Base-by-base conservation (phyloP, 2,888 invertebrate genomes). In the Caenorhabditis parvicauda region DNA sequence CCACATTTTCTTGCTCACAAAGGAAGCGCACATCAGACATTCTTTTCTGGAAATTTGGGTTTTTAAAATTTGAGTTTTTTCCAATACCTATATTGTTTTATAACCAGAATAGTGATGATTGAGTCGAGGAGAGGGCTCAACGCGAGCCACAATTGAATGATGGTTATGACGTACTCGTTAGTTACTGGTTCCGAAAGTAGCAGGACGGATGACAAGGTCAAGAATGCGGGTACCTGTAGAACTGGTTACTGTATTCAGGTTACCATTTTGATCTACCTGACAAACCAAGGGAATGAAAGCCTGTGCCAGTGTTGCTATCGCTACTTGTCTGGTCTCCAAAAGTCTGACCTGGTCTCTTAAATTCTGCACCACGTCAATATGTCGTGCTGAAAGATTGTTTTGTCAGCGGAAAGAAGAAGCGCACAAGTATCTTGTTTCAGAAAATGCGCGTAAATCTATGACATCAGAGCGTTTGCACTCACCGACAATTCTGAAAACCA, bases 321-420 rank as follows among this genome's bases (percentile, higher is more conserved):
- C 75, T n/a, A 75, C 67, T 57, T 75, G 75, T n/a, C 71, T 49
- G 0, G 74, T 75, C 52, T 75, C 75, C 12, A 75, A 43, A 27
- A 75, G 48, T 19, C 73, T 37, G 7, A 67, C 65, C 21, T 70
- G 59, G 51, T 75, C 74, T 29, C 64, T 59, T 9, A 75, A 47
- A 44, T 67, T 75, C 29, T 73, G 67, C 1, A 75, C 74, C 19
- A 75, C 70, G 24, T 46, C 47, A 17, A 75, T 73, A 50, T 75
- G 75, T n/a, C 61, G 55, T 2, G 75, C 70, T 69, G 47, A 50
- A 67, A 61, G 37, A 12, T 45, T 41, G 3, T 41, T 21, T 41
- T n/a, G n/a, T n/a, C n/a, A n/a, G n/a, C 43, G n/a, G n/a, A 22
- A 3, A 19, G 43, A 43, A 43, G 43, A 19, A 24, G 24, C 1